Evolutionary conservation across 2,888 invertebrate species (phyloP), one percentile per base, ranked within the genome.

Genomic region (Nipponacmea schrenckii): DNA sequence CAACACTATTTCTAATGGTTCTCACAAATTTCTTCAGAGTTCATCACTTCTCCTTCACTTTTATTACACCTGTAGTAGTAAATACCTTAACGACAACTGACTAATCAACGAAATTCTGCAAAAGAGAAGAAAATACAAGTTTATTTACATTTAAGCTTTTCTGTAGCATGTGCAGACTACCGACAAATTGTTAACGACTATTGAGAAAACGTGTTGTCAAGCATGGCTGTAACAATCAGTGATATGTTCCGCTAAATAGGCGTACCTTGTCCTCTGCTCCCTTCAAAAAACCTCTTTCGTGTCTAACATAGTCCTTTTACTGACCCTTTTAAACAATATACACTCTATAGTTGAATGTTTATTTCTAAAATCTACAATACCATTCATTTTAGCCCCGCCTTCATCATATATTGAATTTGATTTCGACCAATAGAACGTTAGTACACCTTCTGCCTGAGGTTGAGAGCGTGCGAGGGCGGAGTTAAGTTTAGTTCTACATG

Each of bases 401-500:
- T 56, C 56, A 24, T 24, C 24, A 56, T 56, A 24, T 4, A 24
- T 56, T 56, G 24, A 39, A 39, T 5, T 8, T 39, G 39, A 39
- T 39, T 10, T 56, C 56, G 56, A 17, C 56, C 56, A 56, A 56
- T 56, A 20, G 24, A 56, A 24, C 10, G 17, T 2, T 20, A 20
- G 2, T 20, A 1, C 17, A 10, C 4, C 20, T 56, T 56, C 12
- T 15, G 56, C 24, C 56, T 7, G 56, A 20, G 56, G 24, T 20
- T 20, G 2, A 56, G 56, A 56, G 56, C 56, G 56, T 56, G 56
- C 56, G 56, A 56, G 56, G 56, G 56, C 24, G 56, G 56, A 14
- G 56, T 56, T 56, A 20, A 20, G 24, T 24, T 56, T 56, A 10
- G 56, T 56, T 15, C 24, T 56, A 56, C n/a, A n/a, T n/a, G n/a